Evolutionary conservation across 2,888 invertebrate species (phyloP), one percentile per base, ranked within the genome.

Genomic region (Cosmia trapezina): DNA sequence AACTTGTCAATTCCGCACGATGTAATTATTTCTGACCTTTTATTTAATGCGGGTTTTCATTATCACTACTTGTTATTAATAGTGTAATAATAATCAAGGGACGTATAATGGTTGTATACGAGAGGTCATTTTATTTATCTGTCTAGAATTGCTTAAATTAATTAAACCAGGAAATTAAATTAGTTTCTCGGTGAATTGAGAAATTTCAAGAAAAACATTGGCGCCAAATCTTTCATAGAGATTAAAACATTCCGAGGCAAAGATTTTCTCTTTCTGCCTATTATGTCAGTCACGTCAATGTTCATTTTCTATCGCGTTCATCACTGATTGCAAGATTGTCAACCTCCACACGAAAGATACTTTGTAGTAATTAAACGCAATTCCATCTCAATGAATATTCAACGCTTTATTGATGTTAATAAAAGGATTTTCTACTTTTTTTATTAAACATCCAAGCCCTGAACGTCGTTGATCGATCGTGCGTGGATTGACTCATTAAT

Each of bases 351-450:
- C 81, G 80, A 81, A 80, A 72, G 76, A 76, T 79, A 83, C 83
- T 87, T 83, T 86, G 86, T 87, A 89, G 87, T 87, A 91, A 92
- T 91, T 91, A 90, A 89, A 90, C 86, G 87, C 86, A 86, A 89
- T 88, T 87, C 87, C 70, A 81, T 76, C 79, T 77, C 83, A 84
- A 88, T 90, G 87, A 88, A 90, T 89, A 90, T 91, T 89, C 86
- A 87, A 78, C 77, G 69, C 80, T 84, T 76, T 84, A 85, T 84
- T 84, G 81, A 77, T 75, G 76, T 80, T 80, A 77, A 74, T 86
- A 87, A 79, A 80, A 83, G 86, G 76, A 79, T 79, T 75, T 81
- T 86, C 80, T 85, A 76, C 72, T 77, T 83, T 78, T 84, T 76
- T 85, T 80, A 63, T 61, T 45, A 73, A 81, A 74, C 47, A 72